Conservation (phyloP, 2,888 invertebrate genomes). For the Lithophane leautieri region DNA sequence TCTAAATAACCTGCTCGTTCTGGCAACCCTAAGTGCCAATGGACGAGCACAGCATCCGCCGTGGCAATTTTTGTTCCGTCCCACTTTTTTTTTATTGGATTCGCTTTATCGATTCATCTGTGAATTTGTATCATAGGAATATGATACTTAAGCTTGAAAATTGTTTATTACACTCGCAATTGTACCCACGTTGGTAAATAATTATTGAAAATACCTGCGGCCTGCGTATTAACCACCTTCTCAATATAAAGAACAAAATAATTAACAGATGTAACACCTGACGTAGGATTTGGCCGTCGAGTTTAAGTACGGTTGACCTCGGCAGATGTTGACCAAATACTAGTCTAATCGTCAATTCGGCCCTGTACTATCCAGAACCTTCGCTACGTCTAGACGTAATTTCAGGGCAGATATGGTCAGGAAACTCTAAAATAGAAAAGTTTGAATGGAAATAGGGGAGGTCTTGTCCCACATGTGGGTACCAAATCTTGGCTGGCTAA, state of each 20-base stretch:
- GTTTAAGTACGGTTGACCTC: neutral
- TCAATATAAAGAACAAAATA: neutral
- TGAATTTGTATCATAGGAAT: constrained; percentile 19
- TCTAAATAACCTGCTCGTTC: neutral
- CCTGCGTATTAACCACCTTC: neutral
- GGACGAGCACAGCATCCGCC: constrained; percentile 68
- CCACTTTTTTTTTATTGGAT: constrained; percentile 64
- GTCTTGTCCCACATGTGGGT: neutral
- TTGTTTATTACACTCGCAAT: constrained; percentile 1
- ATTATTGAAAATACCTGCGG: neutral
- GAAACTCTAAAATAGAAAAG: neutral
- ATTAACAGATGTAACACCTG: neutral
- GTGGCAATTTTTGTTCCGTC: constrained; percentile 61
- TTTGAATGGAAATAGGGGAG: neutral
- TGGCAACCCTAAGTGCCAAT: constrained; percentile 30
- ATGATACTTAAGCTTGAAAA: constrained; percentile 12
- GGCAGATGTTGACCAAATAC: neutral
- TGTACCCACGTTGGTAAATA: neutral
- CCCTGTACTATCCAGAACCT: neutral
- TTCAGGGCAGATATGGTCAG: neutral
- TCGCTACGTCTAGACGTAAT: neutral
- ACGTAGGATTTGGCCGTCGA: neutral
- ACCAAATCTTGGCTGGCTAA: neutral
- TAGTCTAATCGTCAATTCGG: neutral
- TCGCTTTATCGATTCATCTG: constrained; percentile 50